Percentiles rank a stretch among this genome's conserved stretches.
These are phyloP conservation scores for Alloplasta piceator DNA, from an alignment of 2,888 invertebrate genomes.

Conservation along the genomic window DNA sequence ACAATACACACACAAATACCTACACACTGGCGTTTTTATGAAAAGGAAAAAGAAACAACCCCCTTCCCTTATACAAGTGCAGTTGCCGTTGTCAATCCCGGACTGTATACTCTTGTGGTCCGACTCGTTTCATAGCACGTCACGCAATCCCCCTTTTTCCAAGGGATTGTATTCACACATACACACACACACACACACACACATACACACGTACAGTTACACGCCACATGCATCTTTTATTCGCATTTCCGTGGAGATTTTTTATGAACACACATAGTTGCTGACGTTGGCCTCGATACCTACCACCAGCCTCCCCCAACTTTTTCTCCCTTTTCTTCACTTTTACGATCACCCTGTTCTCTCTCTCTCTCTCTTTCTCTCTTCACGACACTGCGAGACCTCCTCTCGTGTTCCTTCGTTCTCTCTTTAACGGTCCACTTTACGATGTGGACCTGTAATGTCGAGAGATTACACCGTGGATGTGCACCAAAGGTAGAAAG, in stretches of 20 bases:
- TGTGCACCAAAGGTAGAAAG: conserved; percentile 17
- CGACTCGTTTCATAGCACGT: conserved; percentile 43
- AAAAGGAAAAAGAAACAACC: conserved; percentile 43
- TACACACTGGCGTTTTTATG: not conserved
- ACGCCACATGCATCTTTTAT: not conserved
- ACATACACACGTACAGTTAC: conserved; percentile 12
- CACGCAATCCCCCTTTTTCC: conserved; percentile 39
- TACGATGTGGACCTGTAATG: conserved; percentile 71
- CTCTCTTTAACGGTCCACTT: conserved; percentile 71
- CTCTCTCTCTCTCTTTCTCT: conserved; percentile 10
- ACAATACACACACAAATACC: not conserved
- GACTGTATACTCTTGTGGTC: conserved; percentile 27
- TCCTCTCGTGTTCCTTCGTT: conserved; percentile 6
- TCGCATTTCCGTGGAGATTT: not conserved
- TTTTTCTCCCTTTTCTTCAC: too few species aligned
- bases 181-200: conserved; percentile 14
- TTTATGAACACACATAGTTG: conserved; percentile 7
- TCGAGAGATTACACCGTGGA: conserved; percentile 66
- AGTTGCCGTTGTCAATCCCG: conserved; percentile 37
- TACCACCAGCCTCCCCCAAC: not conserved
- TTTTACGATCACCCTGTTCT: not conserved
- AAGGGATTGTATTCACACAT: conserved; percentile 40
- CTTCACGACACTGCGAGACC: too few species aligned
- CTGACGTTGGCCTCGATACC: conserved; percentile 2
- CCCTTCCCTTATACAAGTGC: conserved; percentile 26